Evolutionary conservation across 2,797 vertebrate species (phyloP).

Genomic region (Manis pentadactyla): DNA sequence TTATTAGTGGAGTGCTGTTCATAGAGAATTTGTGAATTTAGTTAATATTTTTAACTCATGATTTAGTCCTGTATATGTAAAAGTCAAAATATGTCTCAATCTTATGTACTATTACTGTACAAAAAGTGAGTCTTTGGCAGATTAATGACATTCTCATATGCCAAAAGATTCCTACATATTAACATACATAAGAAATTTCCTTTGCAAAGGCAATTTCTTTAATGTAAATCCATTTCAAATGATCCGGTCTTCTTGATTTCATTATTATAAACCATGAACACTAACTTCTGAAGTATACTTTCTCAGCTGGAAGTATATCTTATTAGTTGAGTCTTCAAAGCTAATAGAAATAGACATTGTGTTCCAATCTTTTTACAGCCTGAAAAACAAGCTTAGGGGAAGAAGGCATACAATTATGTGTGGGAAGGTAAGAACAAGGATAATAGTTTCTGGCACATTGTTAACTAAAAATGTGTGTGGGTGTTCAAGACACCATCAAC

Average conservation of each 20-base stretch:
- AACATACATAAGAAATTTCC: not conserved
- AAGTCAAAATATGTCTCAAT: not conserved
- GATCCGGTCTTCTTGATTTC: conserved; percentile 17
- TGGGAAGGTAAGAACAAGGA: conserved; percentile 58
- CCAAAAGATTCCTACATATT: not conserved
- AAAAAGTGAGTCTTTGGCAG: not conserved
- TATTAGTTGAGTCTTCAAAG: conserved; percentile 20
- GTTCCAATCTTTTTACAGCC: conserved; percentile 16
- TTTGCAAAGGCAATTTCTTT: not conserved
- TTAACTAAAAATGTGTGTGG: conserved; percentile 34
- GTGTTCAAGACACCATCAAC: not conserved
- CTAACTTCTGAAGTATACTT: conserved; percentile 55
- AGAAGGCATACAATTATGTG: not conserved
- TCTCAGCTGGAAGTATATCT: conserved; percentile 52
- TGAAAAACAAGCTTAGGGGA: conserved; percentile 59
- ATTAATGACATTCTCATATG: not conserved
- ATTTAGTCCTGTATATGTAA: not conserved
- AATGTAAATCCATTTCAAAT: conserved; percentile 45
- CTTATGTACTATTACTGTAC: not conserved
- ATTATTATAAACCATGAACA: conserved; percentile 48
- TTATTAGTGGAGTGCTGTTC: not conserved
- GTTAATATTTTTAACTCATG: not conserved
- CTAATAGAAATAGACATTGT: conserved; percentile 72
- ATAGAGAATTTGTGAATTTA: conserved; percentile 2
- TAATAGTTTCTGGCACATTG: conserved; percentile 42